Evolutionary conservation across 2,113 vertebrate species (phyloP), one percentile per base, ranked within the genome.

Genomic region (Dasyprocta punctata): DNA sequence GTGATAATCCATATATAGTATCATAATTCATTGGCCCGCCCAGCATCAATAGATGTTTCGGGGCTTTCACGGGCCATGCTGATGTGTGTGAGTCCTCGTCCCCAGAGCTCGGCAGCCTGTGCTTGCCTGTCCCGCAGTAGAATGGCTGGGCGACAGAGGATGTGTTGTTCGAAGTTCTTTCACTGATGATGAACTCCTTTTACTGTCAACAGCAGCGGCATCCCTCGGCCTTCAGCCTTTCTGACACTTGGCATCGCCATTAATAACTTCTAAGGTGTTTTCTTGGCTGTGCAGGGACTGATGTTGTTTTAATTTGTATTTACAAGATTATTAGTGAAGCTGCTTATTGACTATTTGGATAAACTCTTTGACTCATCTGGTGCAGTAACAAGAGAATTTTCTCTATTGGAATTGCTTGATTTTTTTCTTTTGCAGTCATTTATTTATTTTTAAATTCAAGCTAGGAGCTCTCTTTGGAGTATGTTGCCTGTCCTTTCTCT

Each of bases 301-400:
- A 8, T 52, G 16, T 71, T 63, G 20, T n/a, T 93, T 93, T 93
- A 89, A 69, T 78, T 44, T 80, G 61, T 44, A 60, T 61, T 96
- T 85, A 56, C 17, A 54, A 52, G 44, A 80, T 81, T 86, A 61
- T 63, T 36, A 13, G 44, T 44, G 11, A 85, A 38, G 30, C 8
- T 30, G 49, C 86, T 92, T 28, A 58, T 71, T 75, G 22, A 26
- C 26, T 86, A 22, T 80, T 95, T 75, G 86, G 60, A 58, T 49
- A 81, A 81, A 5, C 10, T 58, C 24, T 65, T 28, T 26, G 33
- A 56, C 30, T 56, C 58, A 1, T 49, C 54, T 47, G 1, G 75
- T 81, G 26, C 1, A 28, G 16, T 61, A 71, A 80, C 30, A 88
- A 88, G 69, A 85, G 6, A 71, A 7, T 47, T 94, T 77, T 44